A percentile compares a stretch with the other conserved stretches of the same genome.
Conservation (phyloP, 2,113 vertebrate species). For the Coptodon bakossiorum region DNA sequence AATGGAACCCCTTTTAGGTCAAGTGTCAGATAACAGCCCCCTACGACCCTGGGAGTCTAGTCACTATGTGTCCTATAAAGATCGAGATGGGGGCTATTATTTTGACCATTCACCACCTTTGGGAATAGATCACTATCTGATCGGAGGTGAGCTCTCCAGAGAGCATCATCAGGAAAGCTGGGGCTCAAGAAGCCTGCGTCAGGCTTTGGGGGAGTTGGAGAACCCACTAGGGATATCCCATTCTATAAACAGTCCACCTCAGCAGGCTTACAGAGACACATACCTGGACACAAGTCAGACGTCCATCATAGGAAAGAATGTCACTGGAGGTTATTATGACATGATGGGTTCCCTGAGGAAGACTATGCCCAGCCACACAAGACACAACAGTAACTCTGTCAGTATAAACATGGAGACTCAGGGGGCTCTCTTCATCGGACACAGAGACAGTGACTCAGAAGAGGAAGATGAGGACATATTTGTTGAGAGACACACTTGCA, state of each 20-base stretch:
- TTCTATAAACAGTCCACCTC: conserved; percentile 11
- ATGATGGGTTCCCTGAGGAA: conserved; percentile 78
- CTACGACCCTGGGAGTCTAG: conserved; percentile 69
- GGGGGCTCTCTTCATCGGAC: conserved; percentile 56
- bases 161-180: conserved; percentile 61
- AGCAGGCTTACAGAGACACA: conserved; percentile 53
- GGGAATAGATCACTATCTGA: conserved; percentile 59
- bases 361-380: conserved; percentile 68
- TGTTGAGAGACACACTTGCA: conserved; percentile 59
- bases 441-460: conserved; percentile 59
- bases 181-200: conserved; percentile 71
- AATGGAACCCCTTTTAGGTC: conserved; percentile 86
- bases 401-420: conserved; percentile 65
- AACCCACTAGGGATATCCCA: conserved; percentile 77
- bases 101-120: conserved; percentile 65
- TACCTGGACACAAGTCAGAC: conserved; percentile 57
- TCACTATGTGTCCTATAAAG: conserved; percentile 78
- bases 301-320: conserved; percentile 34
- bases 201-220: conserved; percentile 74
- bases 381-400: conserved; percentile 58
- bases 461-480: conserved; percentile 63
- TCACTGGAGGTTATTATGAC: conserved; percentile 68
- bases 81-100: conserved; percentile 72
- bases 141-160: conserved; percentile 42
- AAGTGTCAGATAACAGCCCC: conserved; percentile 43